A percentile compares a stretch with the other conserved stretches of the same genome.
These are phyloP conservation scores for Leontopithecus rosalia DNA, from an alignment of 2,797 vertebrate genomes.

Conservation along the genomic window DNA sequence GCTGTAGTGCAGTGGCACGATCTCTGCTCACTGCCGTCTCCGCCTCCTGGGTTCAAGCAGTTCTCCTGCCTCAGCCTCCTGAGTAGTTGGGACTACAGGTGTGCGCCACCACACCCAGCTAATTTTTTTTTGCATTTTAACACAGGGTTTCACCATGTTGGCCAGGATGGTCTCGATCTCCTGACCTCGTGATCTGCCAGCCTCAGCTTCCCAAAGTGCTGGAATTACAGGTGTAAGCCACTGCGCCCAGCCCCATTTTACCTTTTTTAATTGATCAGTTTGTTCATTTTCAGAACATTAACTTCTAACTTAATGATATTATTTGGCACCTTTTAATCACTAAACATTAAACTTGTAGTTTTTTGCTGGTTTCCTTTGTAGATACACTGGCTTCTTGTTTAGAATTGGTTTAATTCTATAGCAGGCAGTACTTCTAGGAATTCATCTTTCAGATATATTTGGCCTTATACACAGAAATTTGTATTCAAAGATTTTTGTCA, in stretches of 20 bases:
- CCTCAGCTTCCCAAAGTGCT: too few relatives aligned
- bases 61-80: too few relatives aligned
- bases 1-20: too few relatives aligned
- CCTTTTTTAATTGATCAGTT: conserved; percentile 35
- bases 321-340: conserved; percentile 39
- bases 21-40: too few relatives aligned
- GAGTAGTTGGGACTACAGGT: too few relatives aligned
- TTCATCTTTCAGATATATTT: conserved; percentile 26
- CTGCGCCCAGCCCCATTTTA: not conserved
- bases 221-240: too few relatives aligned
- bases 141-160: too few relatives aligned
- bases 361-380: conserved; percentile 35
- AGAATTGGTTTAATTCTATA: conserved; percentile 43
- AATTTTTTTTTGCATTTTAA: too few relatives aligned
- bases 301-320: conserved; percentile 23
- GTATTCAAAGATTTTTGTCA: not conserved
- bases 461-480: conserved; percentile 12
- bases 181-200: too few relatives aligned
- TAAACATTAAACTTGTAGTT: not conserved
- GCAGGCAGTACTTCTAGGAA: not conserved
- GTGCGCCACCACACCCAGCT: too few relatives aligned
- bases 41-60: too few relatives aligned
- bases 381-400: conserved; percentile 30
- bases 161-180: too few relatives aligned
- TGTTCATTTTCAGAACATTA: conserved; percentile 57